Evolutionary conservation across 2,888 invertebrate genomes (phyloP).

Genomic region (Dryobotodes eremita): DNA sequence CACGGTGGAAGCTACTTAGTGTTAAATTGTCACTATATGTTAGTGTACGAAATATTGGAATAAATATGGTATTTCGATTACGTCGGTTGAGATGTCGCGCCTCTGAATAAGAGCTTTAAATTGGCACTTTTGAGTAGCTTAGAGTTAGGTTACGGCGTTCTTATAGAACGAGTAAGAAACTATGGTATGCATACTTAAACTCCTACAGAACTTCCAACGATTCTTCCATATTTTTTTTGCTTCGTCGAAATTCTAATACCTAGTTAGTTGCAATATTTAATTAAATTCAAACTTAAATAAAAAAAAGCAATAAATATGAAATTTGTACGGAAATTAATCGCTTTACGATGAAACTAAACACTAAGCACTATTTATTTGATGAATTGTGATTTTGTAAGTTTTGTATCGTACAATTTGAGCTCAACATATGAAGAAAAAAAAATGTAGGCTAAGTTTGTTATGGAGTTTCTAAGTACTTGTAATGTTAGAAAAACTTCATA

Average conservation of each 20-base stretch:
- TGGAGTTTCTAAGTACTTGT: conserved; percentile 11
- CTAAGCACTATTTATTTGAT: conserved; percentile 12
- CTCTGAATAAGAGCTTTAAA: conserved; percentile 37
- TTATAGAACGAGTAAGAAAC: conserved; percentile 10
- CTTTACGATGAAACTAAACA: neutral
- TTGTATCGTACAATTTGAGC: conserved; percentile 44
- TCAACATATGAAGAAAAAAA: conserved; percentile 28
- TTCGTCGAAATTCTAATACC: neutral
- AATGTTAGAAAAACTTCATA: neutral
- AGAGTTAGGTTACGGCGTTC: conserved; percentile 3
- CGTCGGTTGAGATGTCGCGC: conserved; percentile 2
- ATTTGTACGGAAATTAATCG: conserved; percentile 5
- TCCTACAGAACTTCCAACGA: conserved; percentile 4
- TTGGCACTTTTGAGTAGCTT: conserved; percentile 5
- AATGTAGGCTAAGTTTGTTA: conserved; percentile 22
- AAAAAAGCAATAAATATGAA: conserved; percentile 21
- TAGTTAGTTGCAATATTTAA: neutral
- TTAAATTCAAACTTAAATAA: neutral
- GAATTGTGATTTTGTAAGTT: conserved; percentile 33
- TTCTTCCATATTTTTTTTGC: neutral
- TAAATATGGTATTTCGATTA: neutral
- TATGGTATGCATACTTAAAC: conserved; percentile 7
- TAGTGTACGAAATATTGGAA: conserved; percentile 9
- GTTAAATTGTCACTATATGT: conserved; percentile 8
- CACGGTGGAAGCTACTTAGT: neutral